phyloP scores from a whole-genome alignment of 2,113 vertebrate genomes.

The Corythoichthys haematopterus region DNA sequence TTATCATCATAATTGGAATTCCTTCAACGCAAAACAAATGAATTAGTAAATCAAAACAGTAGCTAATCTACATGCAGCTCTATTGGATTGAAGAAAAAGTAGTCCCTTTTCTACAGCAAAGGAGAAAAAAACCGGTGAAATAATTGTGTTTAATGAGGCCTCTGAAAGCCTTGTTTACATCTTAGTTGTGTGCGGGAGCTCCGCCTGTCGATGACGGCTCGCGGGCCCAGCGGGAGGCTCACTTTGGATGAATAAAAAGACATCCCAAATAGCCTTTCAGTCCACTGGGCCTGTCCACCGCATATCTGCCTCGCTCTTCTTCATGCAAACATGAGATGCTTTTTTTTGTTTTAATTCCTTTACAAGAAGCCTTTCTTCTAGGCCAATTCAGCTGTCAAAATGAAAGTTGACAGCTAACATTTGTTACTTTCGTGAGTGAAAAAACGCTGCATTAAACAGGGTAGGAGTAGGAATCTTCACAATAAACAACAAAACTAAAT shows the following conservation, averaged over 20 bases:
- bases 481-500: constrained; percentile 25
- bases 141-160: constrained; percentile 40
- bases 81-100: background rate
- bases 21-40: background rate
- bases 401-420: constrained; percentile 4
- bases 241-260: constrained; percentile 30
- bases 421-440: constrained; percentile 7
- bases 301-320: constrained; percentile 15
- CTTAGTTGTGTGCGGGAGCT: constrained; percentile 19
- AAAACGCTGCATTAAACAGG: constrained; percentile 16
- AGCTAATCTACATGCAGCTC: background rate
- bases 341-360: constrained; percentile 15
- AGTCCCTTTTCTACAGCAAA: constrained; percentile 5
- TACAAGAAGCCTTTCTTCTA: background rate
- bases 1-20: background rate
- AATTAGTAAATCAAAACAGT: background rate
- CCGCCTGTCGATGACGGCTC: constrained; percentile 37
- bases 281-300: background rate
- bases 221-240: constrained; percentile 40
- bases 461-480: constrained; percentile 25
- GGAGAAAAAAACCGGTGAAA: constrained; percentile 21
- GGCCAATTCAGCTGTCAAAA: constrained; percentile 36
- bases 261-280: constrained; percentile 41
- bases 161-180: constrained; percentile 51
- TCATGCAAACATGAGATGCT: constrained; percentile 13